A percentile compares a stretch with the other conserved stretches of the same genome.
Evolutionary conservation across 1,140 invertebrate genomes (phyloP).

Genomic region (Listronotus bonariensis): DNA sequence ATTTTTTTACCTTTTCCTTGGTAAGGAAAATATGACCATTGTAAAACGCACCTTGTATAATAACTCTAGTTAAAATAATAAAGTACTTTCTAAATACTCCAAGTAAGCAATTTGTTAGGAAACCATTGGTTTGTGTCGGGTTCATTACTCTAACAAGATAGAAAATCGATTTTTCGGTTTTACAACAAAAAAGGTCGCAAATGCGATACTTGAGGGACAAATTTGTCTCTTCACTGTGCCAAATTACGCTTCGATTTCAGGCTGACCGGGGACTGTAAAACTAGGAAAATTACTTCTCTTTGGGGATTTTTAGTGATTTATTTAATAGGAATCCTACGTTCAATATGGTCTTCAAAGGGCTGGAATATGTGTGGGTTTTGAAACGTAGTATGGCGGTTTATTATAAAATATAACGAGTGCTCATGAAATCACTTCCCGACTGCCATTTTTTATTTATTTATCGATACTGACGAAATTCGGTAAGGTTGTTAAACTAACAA

Average conservation of each 20-base stretch:
- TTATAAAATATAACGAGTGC: too few relatives aligned
- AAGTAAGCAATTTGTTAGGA: conserved; percentile 3
- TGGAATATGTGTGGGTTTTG: too few relatives aligned
- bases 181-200: neutral
- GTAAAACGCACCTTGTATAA: too few relatives aligned
- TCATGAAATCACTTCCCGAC: too few relatives aligned
- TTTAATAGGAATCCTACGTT: conserved; percentile 1
- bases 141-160: conserved; percentile 9
- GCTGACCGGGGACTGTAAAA: conserved; percentile 36
- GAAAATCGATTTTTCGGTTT: conserved; percentile 12
- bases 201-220: conserved; percentile 18
- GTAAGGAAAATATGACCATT: too few relatives aligned
- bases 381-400: too few relatives aligned
- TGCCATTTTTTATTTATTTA: too few relatives aligned
- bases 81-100: neutral
- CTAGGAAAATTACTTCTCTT: conserved; percentile 32
- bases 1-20: too few relatives aligned
- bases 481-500: too few relatives aligned
- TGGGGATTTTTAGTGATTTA: conserved; percentile 33
- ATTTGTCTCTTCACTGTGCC: conserved; percentile 32
- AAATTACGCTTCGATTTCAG: conserved; percentile 34
- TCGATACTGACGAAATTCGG: too few relatives aligned
- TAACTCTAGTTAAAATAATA: neutral
- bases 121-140: neutral
- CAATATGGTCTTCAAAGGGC: neutral